Conservation (phyloP, 2,888 invertebrate genomes). For the Drosophila merina region DNA sequence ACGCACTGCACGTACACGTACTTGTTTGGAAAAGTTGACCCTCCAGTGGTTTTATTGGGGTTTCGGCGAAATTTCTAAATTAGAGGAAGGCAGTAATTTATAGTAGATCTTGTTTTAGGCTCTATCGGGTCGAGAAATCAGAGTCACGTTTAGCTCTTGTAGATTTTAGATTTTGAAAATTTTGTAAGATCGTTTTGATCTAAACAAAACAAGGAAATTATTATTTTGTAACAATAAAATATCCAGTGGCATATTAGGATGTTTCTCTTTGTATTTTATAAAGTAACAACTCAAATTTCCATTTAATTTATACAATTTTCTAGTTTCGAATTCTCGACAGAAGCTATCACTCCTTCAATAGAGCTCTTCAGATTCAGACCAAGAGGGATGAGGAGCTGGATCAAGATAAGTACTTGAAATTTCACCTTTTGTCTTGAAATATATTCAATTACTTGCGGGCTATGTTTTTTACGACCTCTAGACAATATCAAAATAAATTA, state of each 20-base stretch:
- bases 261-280: neutral
- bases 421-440: slow-evolving; percentile 53
- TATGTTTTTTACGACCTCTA: slow-evolving; percentile 62
- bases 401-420: slow-evolving; percentile 53
- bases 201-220: neutral
- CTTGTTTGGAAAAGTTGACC: slow-evolving; percentile 55
- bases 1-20: slow-evolving; percentile 68
- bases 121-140: slow-evolving; percentile 51
- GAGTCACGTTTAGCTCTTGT: slow-evolving; percentile 52
- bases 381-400: slow-evolving; percentile 12
- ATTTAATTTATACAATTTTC: neutral
- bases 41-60: slow-evolving; percentile 34
- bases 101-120: slow-evolving; percentile 33
- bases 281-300: neutral
- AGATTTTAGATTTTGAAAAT: neutral
- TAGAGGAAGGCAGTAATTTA: slow-evolving; percentile 55
- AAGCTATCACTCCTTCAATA: slow-evolving; percentile 5
- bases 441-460: slow-evolving; percentile 76
- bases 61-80: slow-evolving; percentile 57
- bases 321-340: neutral
- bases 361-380: slow-evolving; percentile 28
- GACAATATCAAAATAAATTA: slow-evolving; percentile 40
- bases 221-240: too few relatives aligned
- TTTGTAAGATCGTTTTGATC: neutral
- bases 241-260: neutral